A percentile compares a stretch with the other conserved stretches of the same genome.
phyloP scores from a whole-genome alignment of 2,113 vertebrate genomes.

The Ctenomys sociabilis region DNA sequence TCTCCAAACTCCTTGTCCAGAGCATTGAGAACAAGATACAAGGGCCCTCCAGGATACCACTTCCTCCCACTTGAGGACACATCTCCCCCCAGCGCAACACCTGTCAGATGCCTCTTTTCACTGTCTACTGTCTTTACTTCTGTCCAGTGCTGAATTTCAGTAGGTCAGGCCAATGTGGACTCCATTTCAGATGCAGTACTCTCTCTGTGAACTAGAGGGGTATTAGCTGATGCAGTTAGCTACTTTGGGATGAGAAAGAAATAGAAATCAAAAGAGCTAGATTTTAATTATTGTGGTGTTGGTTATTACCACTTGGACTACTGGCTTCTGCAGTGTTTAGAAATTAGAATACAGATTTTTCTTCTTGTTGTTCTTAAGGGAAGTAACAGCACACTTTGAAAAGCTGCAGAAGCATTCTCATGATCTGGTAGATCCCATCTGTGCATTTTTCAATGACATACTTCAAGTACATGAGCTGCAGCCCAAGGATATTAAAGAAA shows the following conservation, averaged over 20 bases:
- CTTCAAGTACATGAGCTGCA: slow-evolving; percentile 72
- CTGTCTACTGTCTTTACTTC: slow-evolving; percentile 48
- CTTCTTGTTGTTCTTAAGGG: slow-evolving; percentile 38
- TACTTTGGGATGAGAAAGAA: slow-evolving; percentile 20
- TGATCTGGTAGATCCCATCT: slow-evolving; percentile 75
- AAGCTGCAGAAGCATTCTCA: slow-evolving; percentile 62
- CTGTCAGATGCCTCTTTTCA: neutral
- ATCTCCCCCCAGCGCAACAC: slow-evolving; percentile 30
- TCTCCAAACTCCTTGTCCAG: neutral
- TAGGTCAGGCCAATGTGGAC: slow-evolving; percentile 35
- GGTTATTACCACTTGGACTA: slow-evolving; percentile 58
- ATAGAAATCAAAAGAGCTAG: neutral
- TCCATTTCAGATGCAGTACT: slow-evolving; percentile 51
- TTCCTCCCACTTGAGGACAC: neutral
- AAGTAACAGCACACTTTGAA: slow-evolving; percentile 65
- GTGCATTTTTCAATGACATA: slow-evolving; percentile 72
- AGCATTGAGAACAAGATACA: slow-evolving; percentile 3
- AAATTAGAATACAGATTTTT: slow-evolving; percentile 33
- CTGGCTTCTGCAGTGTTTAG: slow-evolving; percentile 17
- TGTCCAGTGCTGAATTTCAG: neutral
- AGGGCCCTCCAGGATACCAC: neutral
- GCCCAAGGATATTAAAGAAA: slow-evolving; percentile 50
- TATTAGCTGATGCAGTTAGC: slow-evolving; percentile 75
- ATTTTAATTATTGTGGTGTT: slow-evolving; percentile 66
- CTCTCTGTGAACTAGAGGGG: slow-evolving; percentile 71